Conservation (phyloP, 1,140 invertebrate species). For the Megathymus violae region DNA sequence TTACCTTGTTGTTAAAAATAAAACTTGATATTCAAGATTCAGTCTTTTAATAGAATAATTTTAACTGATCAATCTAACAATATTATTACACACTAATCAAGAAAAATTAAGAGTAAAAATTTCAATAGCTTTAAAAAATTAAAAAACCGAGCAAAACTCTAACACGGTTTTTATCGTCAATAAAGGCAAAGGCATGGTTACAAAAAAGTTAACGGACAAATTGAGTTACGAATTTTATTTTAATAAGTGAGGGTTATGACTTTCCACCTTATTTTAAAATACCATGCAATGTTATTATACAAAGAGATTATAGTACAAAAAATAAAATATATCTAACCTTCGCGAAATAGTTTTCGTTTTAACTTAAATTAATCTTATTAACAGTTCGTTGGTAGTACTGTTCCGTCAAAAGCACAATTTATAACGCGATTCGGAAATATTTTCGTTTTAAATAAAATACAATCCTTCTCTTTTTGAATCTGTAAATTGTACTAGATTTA, state of each 20-base stretch:
- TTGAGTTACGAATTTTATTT: no score
- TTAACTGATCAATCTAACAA: conserved; percentile 70
- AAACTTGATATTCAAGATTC: conserved; percentile 53
- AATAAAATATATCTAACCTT: not conserved
- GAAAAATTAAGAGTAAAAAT: conserved; percentile 45
- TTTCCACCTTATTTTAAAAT: not conserved
- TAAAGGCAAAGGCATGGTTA: no score
- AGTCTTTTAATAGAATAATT: conserved; percentile 81
- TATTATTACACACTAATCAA: conserved; percentile 52
- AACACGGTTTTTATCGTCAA: not conserved
- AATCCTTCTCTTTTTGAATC: no score
- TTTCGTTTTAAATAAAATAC: no score
- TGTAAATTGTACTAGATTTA: no score
- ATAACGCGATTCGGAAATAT: not conserved
- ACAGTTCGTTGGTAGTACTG: not conserved
- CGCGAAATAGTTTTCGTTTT: not conserved
- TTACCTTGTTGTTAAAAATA: conserved; percentile 35
- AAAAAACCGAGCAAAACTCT: not conserved
- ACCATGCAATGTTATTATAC: not conserved
- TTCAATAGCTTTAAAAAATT: not conserved
- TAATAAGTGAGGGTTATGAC: no score
- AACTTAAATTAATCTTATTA: not conserved
- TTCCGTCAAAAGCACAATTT: not conserved
- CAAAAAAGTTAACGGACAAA: no score
- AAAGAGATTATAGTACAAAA: not conserved